Percentiles rank a stretch among this genome's conserved stretches.
phyloP scores from a whole-genome alignment of 2,888 invertebrate species.

The Sesia bembeciformis region DNA sequence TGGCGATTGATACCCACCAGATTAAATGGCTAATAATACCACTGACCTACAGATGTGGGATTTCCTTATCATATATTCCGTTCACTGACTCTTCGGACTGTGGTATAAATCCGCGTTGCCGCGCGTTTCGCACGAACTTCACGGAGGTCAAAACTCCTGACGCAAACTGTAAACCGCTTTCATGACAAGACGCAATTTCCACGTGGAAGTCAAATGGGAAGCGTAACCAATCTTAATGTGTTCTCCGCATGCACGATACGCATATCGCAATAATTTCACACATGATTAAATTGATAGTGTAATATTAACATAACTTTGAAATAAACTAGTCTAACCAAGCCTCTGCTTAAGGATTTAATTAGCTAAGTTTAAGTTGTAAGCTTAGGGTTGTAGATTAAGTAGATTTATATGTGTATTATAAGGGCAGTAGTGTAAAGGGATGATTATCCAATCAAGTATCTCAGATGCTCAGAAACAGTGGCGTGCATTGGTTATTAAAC shows the following conservation, averaged over 20 bases:
- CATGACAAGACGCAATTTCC: conserved; percentile 68
- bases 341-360: background rate
- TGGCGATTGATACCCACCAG: too few relatives aligned
- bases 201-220: conserved; percentile 60
- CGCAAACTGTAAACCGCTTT: conserved; percentile 33
- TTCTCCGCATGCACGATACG: conserved; percentile 52
- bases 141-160: conserved; percentile 28
- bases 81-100: too few relatives aligned
- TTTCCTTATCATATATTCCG: too few relatives aligned
- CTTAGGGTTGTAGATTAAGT: background rate
- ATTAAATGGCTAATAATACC: too few relatives aligned
- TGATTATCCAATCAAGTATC: too few relatives aligned
- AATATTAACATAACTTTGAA: background rate
- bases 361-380: background rate
- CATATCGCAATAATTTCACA: conserved; percentile 45
- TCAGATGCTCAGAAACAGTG: too few relatives aligned
- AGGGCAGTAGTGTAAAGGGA: background rate
- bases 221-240: conserved; percentile 65
- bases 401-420: background rate
- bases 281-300: conserved; percentile 31
- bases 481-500: too few relatives aligned
- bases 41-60: too few relatives aligned
- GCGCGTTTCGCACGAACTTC: background rate
- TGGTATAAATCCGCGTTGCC: too few relatives aligned
- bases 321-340: background rate